Evolutionary conservation across 1,140 invertebrate genomes (phyloP).

Genomic region (Neuroterus valhalla): DNA sequence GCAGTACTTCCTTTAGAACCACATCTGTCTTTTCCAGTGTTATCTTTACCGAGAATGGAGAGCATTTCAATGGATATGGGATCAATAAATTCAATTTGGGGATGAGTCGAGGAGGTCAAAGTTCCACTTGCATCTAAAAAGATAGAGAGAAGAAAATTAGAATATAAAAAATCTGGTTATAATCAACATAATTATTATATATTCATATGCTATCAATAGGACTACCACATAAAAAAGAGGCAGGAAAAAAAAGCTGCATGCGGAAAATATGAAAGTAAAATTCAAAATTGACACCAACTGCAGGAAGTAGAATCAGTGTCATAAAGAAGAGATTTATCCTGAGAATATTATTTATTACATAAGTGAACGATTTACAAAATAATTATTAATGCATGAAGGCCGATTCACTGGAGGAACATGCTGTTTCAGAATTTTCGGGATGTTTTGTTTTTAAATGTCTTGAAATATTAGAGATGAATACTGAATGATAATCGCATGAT

Average conservation of each 20-base stretch:
- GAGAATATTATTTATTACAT: no score
- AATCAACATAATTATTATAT: background rate
- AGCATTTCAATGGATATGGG: conserved; percentile 6
- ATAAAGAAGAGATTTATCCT: no score
- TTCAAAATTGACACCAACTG: no score
- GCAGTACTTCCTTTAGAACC: background rate
- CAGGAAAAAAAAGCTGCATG: no score
- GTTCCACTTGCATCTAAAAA: background rate
- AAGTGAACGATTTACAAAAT: background rate
- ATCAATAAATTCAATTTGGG: conserved; percentile 18
- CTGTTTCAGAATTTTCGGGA: background rate
- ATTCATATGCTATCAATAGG: no score
- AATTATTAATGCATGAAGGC: background rate
- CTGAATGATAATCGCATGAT: conserved; percentile 3
- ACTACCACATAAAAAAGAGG: no score
- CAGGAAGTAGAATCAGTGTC: no score
- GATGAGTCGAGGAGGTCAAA: background rate
- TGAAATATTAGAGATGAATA: conserved; percentile 57
- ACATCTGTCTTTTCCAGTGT: background rate
- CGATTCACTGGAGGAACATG: background rate
- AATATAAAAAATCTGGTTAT: background rate
- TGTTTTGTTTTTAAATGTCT: conserved; percentile 66
- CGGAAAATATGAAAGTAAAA: no score
- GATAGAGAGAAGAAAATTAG: background rate
- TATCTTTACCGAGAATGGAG: background rate